Percentiles rank a stretch among this genome's conserved stretches.
Evolutionary conservation across 2,888 invertebrate species (phyloP).

Genomic region (Malthinus seriepunctatus): DNA sequence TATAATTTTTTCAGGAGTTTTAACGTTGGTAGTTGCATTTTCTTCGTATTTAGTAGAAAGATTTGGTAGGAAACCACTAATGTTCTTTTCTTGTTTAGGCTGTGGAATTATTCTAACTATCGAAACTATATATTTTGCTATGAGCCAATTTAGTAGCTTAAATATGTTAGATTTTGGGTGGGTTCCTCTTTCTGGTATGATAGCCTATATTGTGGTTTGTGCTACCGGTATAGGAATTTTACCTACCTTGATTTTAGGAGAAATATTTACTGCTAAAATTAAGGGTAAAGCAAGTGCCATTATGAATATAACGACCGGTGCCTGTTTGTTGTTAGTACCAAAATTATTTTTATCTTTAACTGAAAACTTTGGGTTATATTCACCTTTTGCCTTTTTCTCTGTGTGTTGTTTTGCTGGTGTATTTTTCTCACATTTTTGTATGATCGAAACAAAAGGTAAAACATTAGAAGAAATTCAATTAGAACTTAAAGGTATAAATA

Average conservation of each 20-base stretch:
- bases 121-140: conserved; percentile 41
- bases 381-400: conserved; percentile 44
- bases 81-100: conserved; percentile 38
- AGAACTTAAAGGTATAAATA: conserved; percentile 34
- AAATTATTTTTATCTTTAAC: conserved; percentile 45
- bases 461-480: conserved; percentile 51
- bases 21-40: conserved; percentile 24
- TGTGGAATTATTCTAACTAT: conserved; percentile 36
- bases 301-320: conserved; percentile 40
- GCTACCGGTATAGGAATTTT: conserved; percentile 40
- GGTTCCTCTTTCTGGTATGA: conserved; percentile 45
- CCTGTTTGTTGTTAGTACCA: conserved; percentile 35
- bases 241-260: conserved; percentile 43
- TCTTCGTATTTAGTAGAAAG: conserved; percentile 38
- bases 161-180: conserved; percentile 34
- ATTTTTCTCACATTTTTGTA: conserved; percentile 39
- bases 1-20: conserved; percentile 39
- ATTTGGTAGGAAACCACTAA: conserved; percentile 41
- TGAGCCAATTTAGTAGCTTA: conserved; percentile 28
- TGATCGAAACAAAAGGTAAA: conserved; percentile 50
- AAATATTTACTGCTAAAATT: conserved; percentile 45
- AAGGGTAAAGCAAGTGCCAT: conserved; percentile 43
- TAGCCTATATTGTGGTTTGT: conserved; percentile 34
- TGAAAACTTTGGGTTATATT: conserved; percentile 41
- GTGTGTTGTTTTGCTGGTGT: conserved; percentile 36